phyloP scores from a whole-genome alignment of 2,113 vertebrate genomes.

The Cricetomys ansorgei region DNA sequence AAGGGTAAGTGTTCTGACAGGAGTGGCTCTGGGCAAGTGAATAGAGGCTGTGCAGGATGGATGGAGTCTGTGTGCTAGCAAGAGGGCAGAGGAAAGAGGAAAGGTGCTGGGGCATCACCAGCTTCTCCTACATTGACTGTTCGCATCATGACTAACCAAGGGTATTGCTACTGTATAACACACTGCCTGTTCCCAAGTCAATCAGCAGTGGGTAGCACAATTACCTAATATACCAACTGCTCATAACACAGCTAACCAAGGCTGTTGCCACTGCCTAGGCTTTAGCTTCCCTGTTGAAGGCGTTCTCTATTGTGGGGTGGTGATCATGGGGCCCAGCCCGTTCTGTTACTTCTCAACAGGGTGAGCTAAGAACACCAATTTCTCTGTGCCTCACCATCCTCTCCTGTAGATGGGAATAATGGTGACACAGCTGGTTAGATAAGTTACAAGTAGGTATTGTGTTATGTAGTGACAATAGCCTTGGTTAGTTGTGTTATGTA shows the following conservation, averaged over 20 bases:
- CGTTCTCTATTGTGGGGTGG: neutral
- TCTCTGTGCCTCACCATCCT: neutral
- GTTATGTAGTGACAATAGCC: neutral
- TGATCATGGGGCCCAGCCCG: neutral
- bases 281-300: neutral
- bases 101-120: no score
- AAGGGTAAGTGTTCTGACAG: accelerated
- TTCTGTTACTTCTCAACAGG: neutral
- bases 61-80: accelerated
- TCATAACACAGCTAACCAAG: no score
- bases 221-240: no score
- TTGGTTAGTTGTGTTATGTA: neutral
- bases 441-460: neutral
- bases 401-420: accelerated
- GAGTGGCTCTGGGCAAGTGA: neutral
- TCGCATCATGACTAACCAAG: no score
- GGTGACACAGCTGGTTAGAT: neutral
- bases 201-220: no score
- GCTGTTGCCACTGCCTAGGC: no score
- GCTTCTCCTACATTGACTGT: no score
- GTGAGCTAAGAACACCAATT: accelerated
- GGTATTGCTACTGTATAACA: no score
- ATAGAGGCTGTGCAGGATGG: neutral
- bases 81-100: neutral
- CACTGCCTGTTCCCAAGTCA: no score